These are phyloP conservation scores for Varanus salvator DNA, from an alignment of 2,113 vertebrate genomes.

Conservation along the genomic window DNA sequence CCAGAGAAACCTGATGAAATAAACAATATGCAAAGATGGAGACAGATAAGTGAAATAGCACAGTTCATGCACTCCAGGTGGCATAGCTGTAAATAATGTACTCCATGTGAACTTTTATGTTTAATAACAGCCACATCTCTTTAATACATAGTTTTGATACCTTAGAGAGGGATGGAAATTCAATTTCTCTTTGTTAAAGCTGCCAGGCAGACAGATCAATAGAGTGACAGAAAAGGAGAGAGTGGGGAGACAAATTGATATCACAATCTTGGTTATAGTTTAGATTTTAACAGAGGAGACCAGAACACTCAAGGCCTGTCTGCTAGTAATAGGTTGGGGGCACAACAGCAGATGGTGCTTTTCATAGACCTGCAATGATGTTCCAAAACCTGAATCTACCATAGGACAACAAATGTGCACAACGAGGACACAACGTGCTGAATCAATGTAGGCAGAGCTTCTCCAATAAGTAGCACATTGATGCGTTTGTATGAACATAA, in stretches of 20 bases:
- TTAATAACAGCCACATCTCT: not conserved
- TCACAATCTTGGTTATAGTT: not conserved
- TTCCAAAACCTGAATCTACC: not conserved
- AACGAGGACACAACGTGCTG: too few species aligned
- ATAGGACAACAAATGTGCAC: not conserved
- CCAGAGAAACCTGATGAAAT: conserved; percentile 90
- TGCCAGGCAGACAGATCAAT: conserved; percentile 4
- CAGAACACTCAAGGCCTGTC: not conserved
- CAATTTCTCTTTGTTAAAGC: not conserved
- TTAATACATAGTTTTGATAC: not conserved
- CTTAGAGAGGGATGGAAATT: not conserved
- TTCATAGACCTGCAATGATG: not conserved
- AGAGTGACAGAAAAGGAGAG: not conserved
- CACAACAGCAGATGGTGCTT: not conserved
- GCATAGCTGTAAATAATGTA: conserved; percentile 13
- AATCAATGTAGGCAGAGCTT: not conserved
- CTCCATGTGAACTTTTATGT: rapidly evolving
- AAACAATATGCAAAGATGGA: conserved; percentile 52
- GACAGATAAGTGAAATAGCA: conserved; percentile 44
- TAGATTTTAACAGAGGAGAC: not conserved
- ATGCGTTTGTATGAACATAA: not conserved
- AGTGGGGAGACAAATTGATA: not conserved
- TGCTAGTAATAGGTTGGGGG: not conserved
- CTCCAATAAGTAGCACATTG: not conserved
- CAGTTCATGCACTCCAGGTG: not conserved